Conservation (phyloP, 2,888 invertebrate species). For the Caenorhabditis sp. region DNA sequence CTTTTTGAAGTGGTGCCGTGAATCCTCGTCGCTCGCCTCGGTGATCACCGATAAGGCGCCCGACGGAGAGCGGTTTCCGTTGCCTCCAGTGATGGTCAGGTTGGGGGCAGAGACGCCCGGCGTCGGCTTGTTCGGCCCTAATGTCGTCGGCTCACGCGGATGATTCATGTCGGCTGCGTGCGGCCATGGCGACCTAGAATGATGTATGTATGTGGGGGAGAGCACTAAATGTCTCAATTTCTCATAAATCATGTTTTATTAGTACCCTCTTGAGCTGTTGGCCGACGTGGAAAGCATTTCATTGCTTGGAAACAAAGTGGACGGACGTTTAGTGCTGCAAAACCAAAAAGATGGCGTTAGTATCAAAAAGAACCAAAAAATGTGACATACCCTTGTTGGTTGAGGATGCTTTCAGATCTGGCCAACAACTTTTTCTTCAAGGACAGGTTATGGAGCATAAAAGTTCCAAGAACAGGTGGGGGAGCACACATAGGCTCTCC, state of each 20-base stretch:
- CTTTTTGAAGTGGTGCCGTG: conserved; percentile 54
- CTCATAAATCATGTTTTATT: too few relatives aligned
- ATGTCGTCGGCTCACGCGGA: conserved; percentile 21
- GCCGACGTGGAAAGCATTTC: conserved; percentile 50
- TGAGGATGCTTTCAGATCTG: conserved; percentile 56
- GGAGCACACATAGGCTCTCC: conserved; percentile 52
- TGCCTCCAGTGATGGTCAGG: conserved; percentile 22
- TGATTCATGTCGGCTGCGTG: conserved; percentile 45
- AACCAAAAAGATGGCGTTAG: too few relatives aligned
- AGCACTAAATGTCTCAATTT: too few relatives aligned
- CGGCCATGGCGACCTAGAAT: conserved; percentile 53
- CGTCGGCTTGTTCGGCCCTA: conserved; percentile 14
- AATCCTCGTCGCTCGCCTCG: conserved; percentile 68
- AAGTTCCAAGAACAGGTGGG: conserved; percentile 65
- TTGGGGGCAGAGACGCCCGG: conserved; percentile 41
- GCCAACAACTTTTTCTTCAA: conserved; percentile 54
- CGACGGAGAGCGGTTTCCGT: conserved; percentile 28
- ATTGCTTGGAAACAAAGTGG: conserved; percentile 51
- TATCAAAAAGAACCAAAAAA: neutral
- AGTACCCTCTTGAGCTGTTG: conserved; percentile 46
- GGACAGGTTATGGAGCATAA: conserved; percentile 56
- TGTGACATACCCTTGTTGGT: conserved; percentile 7
- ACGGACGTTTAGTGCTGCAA: conserved; percentile 45
- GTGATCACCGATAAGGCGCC: conserved; percentile 68
- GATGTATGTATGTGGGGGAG: neutral